Conservation (phyloP, 2,113 vertebrate species). For the Tragelaphus buxtoni region DNA sequence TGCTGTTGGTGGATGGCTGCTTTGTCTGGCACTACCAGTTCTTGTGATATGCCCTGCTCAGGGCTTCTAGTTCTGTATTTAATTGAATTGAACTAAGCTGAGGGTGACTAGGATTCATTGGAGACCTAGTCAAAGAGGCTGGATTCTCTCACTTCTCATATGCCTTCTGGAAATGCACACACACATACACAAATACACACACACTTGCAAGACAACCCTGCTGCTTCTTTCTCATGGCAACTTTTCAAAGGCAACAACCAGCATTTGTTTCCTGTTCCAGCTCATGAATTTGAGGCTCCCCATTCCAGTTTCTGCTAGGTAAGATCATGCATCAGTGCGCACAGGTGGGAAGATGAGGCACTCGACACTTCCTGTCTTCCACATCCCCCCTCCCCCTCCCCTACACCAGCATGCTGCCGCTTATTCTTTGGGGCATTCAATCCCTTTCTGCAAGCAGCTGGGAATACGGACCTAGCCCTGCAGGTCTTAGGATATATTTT, state of each 20-base stretch:
- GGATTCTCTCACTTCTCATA: neutral
- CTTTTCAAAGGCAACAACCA: neutral
- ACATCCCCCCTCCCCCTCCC: neutral
- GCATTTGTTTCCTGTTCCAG: neutral
- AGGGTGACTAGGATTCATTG: neutral
- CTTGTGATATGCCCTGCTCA: neutral
- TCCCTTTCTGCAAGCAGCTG: neutral
- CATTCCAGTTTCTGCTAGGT: neutral
- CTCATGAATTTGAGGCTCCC: neutral
- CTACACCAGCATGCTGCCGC: rapidly evolving
- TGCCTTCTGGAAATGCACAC: neutral
- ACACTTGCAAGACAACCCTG: neutral
- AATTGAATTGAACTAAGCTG: neutral
- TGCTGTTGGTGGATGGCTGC: too few relatives aligned
- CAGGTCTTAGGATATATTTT: too few relatives aligned
- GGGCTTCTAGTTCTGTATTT: neutral
- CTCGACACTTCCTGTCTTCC: rapidly evolving
- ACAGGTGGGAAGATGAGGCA: neutral
- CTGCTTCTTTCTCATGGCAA: neutral
- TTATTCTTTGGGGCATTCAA: neutral
- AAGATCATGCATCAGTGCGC: rapidly evolving
- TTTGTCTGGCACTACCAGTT: neutral
- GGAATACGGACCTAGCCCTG: neutral
- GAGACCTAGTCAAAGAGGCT: neutral
- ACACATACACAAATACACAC: neutral